Evolutionary conservation across 2,113 vertebrate genomes (phyloP).

Genomic region (Gallinago media): DNA sequence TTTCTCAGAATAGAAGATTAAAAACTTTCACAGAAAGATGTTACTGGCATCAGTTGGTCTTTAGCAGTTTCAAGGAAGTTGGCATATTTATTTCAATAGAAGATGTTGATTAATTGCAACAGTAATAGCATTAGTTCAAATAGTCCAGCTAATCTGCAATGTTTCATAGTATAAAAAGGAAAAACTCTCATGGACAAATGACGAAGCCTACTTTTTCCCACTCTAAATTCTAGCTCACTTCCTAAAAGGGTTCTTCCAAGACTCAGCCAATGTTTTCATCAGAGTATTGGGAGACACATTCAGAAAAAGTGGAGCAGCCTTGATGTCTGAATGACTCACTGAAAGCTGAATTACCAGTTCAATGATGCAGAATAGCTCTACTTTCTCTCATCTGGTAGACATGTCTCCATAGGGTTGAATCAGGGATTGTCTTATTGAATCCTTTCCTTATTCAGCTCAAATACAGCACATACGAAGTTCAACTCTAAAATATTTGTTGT

Average conservation of each 20-base stretch:
- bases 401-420: background rate
- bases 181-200: background rate
- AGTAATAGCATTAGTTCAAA: background rate
- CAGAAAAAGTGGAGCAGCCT: background rate
- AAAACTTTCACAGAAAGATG: background rate
- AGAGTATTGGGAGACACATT: background rate
- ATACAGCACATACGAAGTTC: background rate
- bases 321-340: background rate
- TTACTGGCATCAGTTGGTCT: background rate
- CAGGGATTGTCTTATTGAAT: background rate
- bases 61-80: background rate
- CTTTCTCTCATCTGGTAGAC: background rate
- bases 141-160: background rate
- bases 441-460: background rate
- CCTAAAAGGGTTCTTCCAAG: background rate
- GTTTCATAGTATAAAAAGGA: background rate
- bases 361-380: background rate
- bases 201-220: background rate
- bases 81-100: background rate
- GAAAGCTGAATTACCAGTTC: constrained; percentile 30
- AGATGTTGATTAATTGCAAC: background rate
- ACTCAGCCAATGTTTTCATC: background rate
- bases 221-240: background rate
- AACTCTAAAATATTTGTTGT: background rate
- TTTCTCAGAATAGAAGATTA: background rate